Conservation (phyloP, 1,140 invertebrate species). For the Cotesia typhae region DNA sequence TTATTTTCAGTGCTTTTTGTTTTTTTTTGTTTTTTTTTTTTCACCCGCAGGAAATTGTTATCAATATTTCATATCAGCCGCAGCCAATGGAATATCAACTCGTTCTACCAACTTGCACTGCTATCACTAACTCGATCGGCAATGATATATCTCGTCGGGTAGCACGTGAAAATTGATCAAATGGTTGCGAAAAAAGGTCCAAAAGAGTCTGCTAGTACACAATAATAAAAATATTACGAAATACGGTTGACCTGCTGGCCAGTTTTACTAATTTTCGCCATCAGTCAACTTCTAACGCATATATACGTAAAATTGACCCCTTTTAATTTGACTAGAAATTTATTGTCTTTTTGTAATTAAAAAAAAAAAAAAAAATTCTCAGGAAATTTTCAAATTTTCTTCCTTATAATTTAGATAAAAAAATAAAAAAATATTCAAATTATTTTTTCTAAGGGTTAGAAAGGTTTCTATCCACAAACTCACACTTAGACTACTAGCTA, state of each 20-base stretch:
- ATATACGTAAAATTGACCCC: too few species aligned
- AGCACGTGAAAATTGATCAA: constrained; percentile 25
- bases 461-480: too few species aligned
- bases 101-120: constrained; percentile 16
- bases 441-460: neutral
- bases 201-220: neutral
- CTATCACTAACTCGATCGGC: constrained; percentile 16
- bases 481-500: too few species aligned
- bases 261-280: too few species aligned
- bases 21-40: neutral
- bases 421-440: neutral
- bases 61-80: constrained; percentile 42
- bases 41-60: constrained; percentile 36
- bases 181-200: constrained; percentile 11
- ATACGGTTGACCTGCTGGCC: too few species aligned
- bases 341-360: too few species aligned
- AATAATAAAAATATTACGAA: neutral
- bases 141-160: constrained; percentile 11
- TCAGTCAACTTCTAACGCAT: too few species aligned
- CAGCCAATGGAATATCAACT: constrained; percentile 16
- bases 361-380: too few species aligned
- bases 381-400: too few species aligned
- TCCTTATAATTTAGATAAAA: too few species aligned
- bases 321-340: too few species aligned
- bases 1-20: constrained; percentile 26